Conservation (phyloP, 2,113 vertebrate species). For the Laticauda laticaudata region DNA sequence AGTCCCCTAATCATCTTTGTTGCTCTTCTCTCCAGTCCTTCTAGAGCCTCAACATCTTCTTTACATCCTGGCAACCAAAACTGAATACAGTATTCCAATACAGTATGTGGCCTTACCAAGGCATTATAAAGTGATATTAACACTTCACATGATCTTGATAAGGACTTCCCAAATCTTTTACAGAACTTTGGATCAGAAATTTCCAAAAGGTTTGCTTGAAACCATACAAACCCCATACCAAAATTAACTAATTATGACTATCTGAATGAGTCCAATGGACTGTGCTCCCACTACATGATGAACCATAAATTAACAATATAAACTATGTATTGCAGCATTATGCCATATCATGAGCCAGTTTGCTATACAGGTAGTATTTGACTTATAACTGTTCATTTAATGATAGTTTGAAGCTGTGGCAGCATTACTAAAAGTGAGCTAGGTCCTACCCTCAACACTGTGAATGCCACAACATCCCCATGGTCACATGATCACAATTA, state of each 20-base stretch:
- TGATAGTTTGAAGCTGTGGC: neutral
- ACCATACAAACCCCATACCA: neutral
- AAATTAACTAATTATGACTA: neutral
- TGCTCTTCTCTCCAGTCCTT: no score
- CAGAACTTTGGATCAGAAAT: neutral
- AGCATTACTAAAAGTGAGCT: neutral
- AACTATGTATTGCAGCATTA: neutral
- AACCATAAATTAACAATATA: neutral
- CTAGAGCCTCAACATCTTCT: no score
- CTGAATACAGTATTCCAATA: no score
- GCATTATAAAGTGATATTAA: no score
- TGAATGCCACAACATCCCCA: neutral
- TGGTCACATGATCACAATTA: neutral
- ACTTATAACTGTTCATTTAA: neutral
- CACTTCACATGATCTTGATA: neutral
- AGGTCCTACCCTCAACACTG: neutral
- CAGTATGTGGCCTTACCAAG: no score
- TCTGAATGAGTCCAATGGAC: neutral
- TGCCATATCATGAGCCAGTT: neutral
- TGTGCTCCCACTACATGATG: neutral
- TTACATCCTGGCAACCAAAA: no score
- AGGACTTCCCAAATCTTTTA: neutral
- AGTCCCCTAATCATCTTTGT: no score
- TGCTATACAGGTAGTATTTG: neutral
- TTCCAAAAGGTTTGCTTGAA: neutral